A percentile compares a stretch with the other conserved stretches of the same genome.
These are phyloP conservation scores for Plecotus auritus DNA, from an alignment of 2,113 vertebrate species.

Conservation along the genomic window DNA sequence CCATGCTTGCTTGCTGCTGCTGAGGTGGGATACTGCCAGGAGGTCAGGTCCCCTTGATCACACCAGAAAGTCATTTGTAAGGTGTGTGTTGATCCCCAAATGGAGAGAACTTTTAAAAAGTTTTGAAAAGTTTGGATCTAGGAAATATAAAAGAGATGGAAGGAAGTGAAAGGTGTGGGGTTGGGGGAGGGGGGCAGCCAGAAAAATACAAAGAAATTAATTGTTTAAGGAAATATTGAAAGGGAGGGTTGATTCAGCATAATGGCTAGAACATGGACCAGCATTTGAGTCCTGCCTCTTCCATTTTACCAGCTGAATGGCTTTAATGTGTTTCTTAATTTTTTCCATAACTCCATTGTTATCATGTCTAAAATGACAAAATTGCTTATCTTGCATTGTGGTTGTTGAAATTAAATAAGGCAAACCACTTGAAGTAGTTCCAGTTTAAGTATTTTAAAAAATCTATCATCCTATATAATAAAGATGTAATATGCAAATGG, in stretches of 20 bases:
- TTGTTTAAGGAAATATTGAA: neutral
- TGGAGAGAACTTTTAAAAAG: neutral
- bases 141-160: neutral
- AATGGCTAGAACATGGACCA: neutral
- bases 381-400: neutral
- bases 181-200: neutral
- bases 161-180: neutral
- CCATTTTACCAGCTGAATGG: neutral
- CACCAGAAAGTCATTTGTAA: neutral
- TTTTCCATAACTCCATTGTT: neutral
- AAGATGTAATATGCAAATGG: too few species aligned
- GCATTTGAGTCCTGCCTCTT: fast-evolving
- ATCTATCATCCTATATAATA: too few species aligned
- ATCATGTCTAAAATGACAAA: neutral
- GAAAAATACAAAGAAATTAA: neutral
- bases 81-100: neutral
- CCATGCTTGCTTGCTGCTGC: neutral
- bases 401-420: neutral
- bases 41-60: neutral
- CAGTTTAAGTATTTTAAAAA: neutral
- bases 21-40: neutral
- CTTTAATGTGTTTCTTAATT: neutral
- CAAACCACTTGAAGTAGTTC: neutral
- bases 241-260: neutral
- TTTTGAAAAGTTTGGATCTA: neutral